These are phyloP conservation scores for Entomobrya multifasciata DNA, from an alignment of 2,888 invertebrate species.

Conservation along the genomic window DNA sequence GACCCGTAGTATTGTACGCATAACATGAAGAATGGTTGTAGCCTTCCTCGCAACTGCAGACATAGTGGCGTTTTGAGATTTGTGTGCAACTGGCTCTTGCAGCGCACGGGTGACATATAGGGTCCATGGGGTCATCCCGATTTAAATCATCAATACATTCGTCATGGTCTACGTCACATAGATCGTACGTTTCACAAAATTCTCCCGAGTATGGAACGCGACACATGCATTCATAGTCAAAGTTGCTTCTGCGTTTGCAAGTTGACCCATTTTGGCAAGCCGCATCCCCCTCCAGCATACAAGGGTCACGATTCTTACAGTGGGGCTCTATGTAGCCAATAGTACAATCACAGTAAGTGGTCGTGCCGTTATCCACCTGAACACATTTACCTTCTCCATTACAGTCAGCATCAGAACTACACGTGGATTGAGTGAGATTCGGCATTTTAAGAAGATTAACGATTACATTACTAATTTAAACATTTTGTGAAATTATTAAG, in stretches of 20 bases:
- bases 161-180: slow-evolving; percentile 65
- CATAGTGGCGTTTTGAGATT: slow-evolving; percentile 22
- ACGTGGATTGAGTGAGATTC: background rate
- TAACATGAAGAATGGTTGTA: slow-evolving; percentile 53
- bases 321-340: slow-evolving; percentile 46
- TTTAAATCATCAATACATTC: slow-evolving; percentile 70
- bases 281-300: slow-evolving; percentile 36
- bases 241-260: slow-evolving; percentile 43
- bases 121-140: background rate
- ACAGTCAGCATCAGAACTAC: slow-evolving; percentile 28
- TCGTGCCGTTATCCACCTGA: slow-evolving; percentile 3
- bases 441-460: too few species aligned
- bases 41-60: slow-evolving; percentile 44
- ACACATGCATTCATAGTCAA: slow-evolving; percentile 68
- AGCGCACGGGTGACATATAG: slow-evolving; percentile 61
- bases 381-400: slow-evolving; percentile 57
- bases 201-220: slow-evolving; percentile 57
- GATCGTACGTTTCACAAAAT: slow-evolving; percentile 66
- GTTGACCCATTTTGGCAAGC: slow-evolving; percentile 68
- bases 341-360: slow-evolving; percentile 55
- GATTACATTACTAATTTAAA: too few species aligned
- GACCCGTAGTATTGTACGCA: background rate
- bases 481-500: too few species aligned
- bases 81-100: slow-evolving; percentile 53
- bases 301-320: slow-evolving; percentile 58